Conservation (phyloP, 2,888 invertebrate species). For the Pogonocherus hispidulus region DNA sequence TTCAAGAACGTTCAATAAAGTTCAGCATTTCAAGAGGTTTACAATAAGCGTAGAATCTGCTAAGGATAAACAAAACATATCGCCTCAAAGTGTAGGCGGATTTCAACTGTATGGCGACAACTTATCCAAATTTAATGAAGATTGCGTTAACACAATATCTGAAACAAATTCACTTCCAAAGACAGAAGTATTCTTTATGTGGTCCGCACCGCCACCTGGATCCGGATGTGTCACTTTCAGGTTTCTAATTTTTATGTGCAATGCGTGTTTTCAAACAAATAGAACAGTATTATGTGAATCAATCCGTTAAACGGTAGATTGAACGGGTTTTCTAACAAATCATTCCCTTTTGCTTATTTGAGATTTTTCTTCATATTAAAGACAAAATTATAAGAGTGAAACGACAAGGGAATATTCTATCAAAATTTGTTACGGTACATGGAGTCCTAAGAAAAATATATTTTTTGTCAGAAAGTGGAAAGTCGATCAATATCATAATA, state of each 20-base stretch:
- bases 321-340: no score
- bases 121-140: slow-evolving; percentile 80
- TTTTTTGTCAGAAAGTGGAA: no score
- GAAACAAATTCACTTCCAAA: slow-evolving; percentile 86
- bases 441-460: no score
- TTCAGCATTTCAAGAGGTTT: slow-evolving; percentile 86
- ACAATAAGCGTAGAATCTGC: slow-evolving; percentile 81
- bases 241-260: slow-evolving; percentile 62
- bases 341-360: no score
- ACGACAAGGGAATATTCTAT: no score
- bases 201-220: slow-evolving; percentile 89
- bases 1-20: slow-evolving; percentile 75
- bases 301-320: no score
- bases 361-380: no score
- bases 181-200: slow-evolving; percentile 88
- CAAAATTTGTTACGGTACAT: no score
- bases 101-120: slow-evolving; percentile 80
- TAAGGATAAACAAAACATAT: slow-evolving; percentile 68
- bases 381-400: no score
- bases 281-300: no score
- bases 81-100: slow-evolving; percentile 75
- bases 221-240: slow-evolving; percentile 90
- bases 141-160: slow-evolving; percentile 87
- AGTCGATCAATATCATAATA: no score
- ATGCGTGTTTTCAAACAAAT: no score